Conservation (phyloP, 2,888 invertebrate species). For the Herminia tarsipennalis region DNA sequence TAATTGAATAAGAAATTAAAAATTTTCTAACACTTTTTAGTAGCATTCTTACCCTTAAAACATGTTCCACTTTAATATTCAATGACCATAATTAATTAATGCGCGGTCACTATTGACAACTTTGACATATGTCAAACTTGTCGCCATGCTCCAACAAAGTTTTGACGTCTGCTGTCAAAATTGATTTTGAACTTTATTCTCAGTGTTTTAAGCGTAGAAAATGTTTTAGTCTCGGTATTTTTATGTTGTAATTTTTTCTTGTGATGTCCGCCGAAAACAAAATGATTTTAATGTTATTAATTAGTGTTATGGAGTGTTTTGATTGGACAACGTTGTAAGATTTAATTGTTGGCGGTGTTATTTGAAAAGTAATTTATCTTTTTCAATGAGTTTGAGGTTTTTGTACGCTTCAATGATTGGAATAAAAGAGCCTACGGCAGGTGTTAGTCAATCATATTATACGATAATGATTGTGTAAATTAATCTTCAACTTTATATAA, state of each 20-base stretch:
- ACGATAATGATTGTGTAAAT: neutral
- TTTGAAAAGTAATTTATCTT: neutral
- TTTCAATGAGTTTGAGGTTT: neutral
- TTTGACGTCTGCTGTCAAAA: constrained; percentile 33
- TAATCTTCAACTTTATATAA: no score
- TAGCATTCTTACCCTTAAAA: constrained; percentile 28
- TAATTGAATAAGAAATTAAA: neutral
- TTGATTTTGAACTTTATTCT: constrained; percentile 32
- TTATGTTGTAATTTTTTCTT: constrained; percentile 19
- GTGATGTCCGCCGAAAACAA: constrained; percentile 47
- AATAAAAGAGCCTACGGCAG: neutral
- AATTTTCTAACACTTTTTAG: neutral
- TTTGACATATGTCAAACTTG: constrained; percentile 74
- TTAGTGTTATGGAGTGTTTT: constrained; percentile 48
- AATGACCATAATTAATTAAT: constrained; percentile 72
- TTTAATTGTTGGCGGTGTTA: constrained; percentile 26
- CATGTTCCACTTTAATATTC: constrained; percentile 42
- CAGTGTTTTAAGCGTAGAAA: constrained; percentile 32
- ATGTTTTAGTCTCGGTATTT: constrained; percentile 6
- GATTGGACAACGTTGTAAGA: constrained; percentile 37
- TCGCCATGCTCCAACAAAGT: constrained; percentile 47
- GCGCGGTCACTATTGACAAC: constrained; percentile 65
- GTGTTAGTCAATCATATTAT: neutral
- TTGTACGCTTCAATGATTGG: no score
- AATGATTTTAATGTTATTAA: constrained; percentile 48